These are phyloP conservation scores for Nematolebias whitei DNA, from an alignment of 2,113 vertebrate genomes.

Conservation along the genomic window DNA sequence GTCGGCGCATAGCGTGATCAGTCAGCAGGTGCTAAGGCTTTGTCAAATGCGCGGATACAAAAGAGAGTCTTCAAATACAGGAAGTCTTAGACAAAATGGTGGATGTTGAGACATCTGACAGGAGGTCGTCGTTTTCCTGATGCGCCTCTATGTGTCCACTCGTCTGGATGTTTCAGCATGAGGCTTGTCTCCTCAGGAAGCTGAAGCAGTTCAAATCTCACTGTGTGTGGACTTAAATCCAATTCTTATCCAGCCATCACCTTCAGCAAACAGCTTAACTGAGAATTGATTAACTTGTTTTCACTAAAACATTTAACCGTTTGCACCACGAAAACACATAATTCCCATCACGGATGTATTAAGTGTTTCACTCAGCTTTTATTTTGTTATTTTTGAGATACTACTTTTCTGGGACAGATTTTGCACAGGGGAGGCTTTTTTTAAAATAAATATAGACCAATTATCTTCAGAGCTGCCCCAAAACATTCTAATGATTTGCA, in stretches of 20 bases:
- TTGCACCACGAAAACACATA: constrained; percentile 13
- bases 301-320: constrained; percentile 25
- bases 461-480: neutral
- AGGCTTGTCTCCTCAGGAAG: constrained; percentile 25
- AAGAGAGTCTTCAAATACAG: constrained; percentile 66
- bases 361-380: neutral
- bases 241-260: constrained; percentile 12
- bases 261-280: constrained; percentile 29
- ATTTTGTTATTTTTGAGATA: neutral
- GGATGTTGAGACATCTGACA: constrained; percentile 61
- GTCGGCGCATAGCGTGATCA: constrained; percentile 67
- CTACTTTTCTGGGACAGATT: neutral
- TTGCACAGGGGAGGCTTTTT: constrained; percentile 4
- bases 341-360: neutral
- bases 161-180: constrained; percentile 62
- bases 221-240: constrained; percentile 27
- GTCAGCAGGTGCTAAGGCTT: constrained; percentile 74
- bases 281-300: constrained; percentile 26
- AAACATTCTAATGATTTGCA: neutral
- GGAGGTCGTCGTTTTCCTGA: constrained; percentile 52
- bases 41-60: constrained; percentile 65
- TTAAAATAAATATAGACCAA: constrained; percentile 16
- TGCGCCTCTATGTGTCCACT: constrained; percentile 53
- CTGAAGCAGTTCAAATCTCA: constrained; percentile 32
- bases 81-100: constrained; percentile 64